Evolutionary conservation across 2,797 vertebrate genomes (phyloP), one percentile per base, ranked within the genome.

Genomic region (Nannoperca obscura): DNA sequence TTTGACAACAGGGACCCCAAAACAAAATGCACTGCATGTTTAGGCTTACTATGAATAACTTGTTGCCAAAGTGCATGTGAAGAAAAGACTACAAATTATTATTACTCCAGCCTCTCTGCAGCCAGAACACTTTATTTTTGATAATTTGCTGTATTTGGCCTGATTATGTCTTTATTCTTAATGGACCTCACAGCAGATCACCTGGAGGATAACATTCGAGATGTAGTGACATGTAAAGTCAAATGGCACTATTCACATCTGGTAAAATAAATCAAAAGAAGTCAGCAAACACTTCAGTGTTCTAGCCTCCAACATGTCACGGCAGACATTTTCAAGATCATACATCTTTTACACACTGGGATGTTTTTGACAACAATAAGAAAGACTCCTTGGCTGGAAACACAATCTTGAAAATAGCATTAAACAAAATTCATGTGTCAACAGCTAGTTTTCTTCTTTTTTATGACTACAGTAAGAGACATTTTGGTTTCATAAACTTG

Each of bases 211-310:
- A 32, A 73, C 40, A 8, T 32, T n/a, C 62, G 65, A 80, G 79
- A 87, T 86, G 81, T 66, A 83, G 72, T 57, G 42, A 71, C 80
- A 82, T 82, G 82, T 80, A 75, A 72, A 83, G 70, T 87, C 77
- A 86, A 80, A 80, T 14, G 11, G 71, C 46, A 53, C 50, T 20
- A 52, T 64, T 78, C 70, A 61, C 38, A 13, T 0, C 69, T 11
- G 15, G 34, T 36, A 38, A 66, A 72, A 86, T 82, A 77, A 81
- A 82, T 88, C 76, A 84, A 12, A 67, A 0, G 30, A 52, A 76
- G 70, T 58, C 30, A 69, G 75, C 38, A 32, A 73, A 71, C n/a
- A 12, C 54, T 40, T 54, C 34, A 49, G 59, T 10, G 30, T 17
- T 30, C 54, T 13, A 54, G 36, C 47, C 19, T 46, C 15, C n/a